Base-by-base conservation (phyloP, 2,888 invertebrate genomes). In the Cistogaster globosa region DNA sequence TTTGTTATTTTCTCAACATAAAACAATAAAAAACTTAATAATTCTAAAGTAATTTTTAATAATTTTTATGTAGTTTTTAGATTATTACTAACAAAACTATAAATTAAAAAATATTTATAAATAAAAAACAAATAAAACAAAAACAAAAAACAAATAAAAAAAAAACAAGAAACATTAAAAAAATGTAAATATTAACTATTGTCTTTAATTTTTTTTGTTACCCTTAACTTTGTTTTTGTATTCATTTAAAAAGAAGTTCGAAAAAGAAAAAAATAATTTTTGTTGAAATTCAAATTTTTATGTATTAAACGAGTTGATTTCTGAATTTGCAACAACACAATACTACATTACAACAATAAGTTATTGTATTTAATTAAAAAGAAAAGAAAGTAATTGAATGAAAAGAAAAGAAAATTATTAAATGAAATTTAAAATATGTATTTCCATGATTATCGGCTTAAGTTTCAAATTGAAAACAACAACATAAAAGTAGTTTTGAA, bases 391-490 rank as follows among this genome's bases (percentile, higher is more conserved):
- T 18, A 88, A 88, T 89, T 89, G 86, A 88, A 90, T 87, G 88
- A 87, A 75, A 84, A 86, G 55, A 87, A 86, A 83, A 63, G 86
- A 53, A n/a, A n/a, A 18, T 48, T n/a, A 32, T 32, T n/a, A 86
- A 65, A 86, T 83, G 75, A 74, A 87, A 88, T 53, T 36, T 42
- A n/a, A 0, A 42, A 48, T 68, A 32, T 32, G 32, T 32, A 62
- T 83, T 65, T 63, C n/a, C 32, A 88, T 88, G n/a, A 18, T 1
- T 89, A 88, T 88, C 86, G 88, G 87, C 88, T 90, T 89, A 87
- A 60, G 45, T 81, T 51, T 69, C 9, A 63, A 48, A 16, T 55
- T 68, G 20, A 55, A 75, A 69, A 67, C 4, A 20, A 74, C 36
- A 67, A 60, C 55, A 3, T 32, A 12, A 60, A 58, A 86, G 88